These are phyloP conservation scores for Galago senegalensis DNA, from an alignment of 2,797 vertebrate genomes.

Conservation along the genomic window DNA sequence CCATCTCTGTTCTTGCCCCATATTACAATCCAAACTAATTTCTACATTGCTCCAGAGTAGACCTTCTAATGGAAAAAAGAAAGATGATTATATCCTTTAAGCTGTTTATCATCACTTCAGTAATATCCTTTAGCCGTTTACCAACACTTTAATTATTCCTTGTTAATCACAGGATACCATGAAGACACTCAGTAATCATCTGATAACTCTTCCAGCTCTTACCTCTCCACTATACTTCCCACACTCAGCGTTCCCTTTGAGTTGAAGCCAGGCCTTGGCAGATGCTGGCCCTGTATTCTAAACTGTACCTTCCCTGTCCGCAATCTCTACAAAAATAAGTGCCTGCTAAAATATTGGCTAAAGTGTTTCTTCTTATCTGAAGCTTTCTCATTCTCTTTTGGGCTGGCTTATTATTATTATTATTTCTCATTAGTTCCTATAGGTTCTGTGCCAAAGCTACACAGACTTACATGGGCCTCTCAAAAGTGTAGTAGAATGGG, in stretches of 20 bases:
- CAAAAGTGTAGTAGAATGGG: background rate
- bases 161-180: background rate
- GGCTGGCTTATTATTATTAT: background rate
- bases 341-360: background rate
- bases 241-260: background rate
- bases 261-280: background rate
- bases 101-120: background rate
- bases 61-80: background rate
- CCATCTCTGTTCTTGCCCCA: background rate
- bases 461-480: background rate
- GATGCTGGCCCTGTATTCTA: background rate
- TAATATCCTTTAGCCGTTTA: background rate
- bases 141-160: background rate
- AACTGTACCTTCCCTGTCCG: background rate
- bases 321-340: background rate
- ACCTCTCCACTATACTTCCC: background rate
- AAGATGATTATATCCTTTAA: background rate
- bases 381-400: background rate
- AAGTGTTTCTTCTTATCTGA: background rate
- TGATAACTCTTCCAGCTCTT: background rate
- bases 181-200: background rate
- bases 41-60: background rate
- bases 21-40: background rate
- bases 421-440: background rate
- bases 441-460: background rate